Percentiles rank a stretch among this genome's conserved stretches.
These are phyloP conservation scores for Heliothis virescens DNA, from an alignment of 1,140 invertebrate genomes.

Conservation along the genomic window DNA sequence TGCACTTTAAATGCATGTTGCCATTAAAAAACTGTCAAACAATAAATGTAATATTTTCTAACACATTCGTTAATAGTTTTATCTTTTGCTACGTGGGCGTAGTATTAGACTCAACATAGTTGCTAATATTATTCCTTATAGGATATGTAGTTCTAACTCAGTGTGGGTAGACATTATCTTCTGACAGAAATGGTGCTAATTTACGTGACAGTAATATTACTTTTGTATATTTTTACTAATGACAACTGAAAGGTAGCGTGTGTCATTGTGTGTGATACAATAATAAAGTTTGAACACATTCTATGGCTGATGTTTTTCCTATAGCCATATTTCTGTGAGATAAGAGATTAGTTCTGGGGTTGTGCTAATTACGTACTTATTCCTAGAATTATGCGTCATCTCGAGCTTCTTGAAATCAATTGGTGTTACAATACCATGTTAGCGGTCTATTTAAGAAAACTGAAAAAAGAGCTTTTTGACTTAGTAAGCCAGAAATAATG, in stretches of 20 bases:
- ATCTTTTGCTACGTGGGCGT: conserved; percentile 17
- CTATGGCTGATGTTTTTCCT: not conserved
- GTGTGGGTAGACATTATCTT: conserved; percentile 2
- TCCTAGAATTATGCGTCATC: too few species aligned
- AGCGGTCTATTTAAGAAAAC: too few species aligned
- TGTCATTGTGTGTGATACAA: too few species aligned
- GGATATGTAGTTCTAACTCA: not conserved
- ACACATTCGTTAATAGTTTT: conserved; percentile 7
- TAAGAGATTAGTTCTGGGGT: too few species aligned
- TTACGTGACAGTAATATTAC: not conserved
- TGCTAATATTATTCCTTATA: conserved; percentile 13
- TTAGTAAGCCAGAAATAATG: too few species aligned
- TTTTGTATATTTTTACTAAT: not conserved
- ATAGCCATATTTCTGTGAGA: not conserved
- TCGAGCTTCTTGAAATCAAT: too few species aligned
- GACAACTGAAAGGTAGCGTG: too few species aligned
- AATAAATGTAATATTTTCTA: conserved; percentile 6
- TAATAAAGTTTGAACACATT: too few species aligned
- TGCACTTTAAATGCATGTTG: not conserved
- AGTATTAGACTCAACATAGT: not conserved
- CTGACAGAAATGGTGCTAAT: conserved; percentile 4
- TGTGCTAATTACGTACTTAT: too few species aligned
- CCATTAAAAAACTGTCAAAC: not conserved
- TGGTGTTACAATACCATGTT: not conserved
- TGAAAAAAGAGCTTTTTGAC: too few species aligned